A percentile compares a stretch with the other conserved stretches of the same genome.
Conservation (phyloP, 2,797 vertebrate species). For the Masticophis lateralis region DNA sequence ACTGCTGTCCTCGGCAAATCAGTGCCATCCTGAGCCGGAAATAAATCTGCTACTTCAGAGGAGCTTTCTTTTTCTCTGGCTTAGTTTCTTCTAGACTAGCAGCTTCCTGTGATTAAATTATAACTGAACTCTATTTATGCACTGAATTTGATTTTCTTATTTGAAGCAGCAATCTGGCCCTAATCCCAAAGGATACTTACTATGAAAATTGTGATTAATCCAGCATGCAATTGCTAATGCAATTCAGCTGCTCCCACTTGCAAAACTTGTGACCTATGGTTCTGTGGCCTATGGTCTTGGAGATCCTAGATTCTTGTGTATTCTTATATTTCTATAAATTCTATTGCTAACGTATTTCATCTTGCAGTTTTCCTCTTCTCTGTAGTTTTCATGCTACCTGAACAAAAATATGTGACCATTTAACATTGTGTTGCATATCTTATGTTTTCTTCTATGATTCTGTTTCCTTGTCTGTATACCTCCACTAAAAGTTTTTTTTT, state of each 20-base stretch:
- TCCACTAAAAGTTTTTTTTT: not conserved
- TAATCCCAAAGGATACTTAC: not conserved
- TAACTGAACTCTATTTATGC: not conserved
- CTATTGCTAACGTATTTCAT: not conserved
- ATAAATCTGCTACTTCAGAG: conserved; percentile 53
- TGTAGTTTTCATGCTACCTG: not conserved
- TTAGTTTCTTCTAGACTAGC: not conserved
- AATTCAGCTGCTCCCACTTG: not conserved
- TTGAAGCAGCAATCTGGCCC: not conserved
- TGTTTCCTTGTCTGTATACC: not conserved
- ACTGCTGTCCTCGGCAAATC: conserved; percentile 9
- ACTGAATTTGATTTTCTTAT: not conserved
- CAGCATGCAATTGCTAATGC: not conserved
- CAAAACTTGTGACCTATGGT: not conserved
- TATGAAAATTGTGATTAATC: not conserved
- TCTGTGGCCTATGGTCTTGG: not conserved
- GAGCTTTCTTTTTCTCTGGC: conserved; percentile 22
- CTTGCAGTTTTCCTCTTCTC: too few relatives aligned
- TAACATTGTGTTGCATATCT: not conserved
- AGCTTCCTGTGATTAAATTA: conserved; percentile 34
- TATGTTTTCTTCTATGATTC: not conserved
- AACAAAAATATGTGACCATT: not conserved
- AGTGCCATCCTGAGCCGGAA: conserved; percentile 42
- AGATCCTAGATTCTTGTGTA: not conserved
- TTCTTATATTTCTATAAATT: not conserved